phyloP scores from a whole-genome alignment of 2,113 vertebrate species.

The Pluvialis apricaria region DNA sequence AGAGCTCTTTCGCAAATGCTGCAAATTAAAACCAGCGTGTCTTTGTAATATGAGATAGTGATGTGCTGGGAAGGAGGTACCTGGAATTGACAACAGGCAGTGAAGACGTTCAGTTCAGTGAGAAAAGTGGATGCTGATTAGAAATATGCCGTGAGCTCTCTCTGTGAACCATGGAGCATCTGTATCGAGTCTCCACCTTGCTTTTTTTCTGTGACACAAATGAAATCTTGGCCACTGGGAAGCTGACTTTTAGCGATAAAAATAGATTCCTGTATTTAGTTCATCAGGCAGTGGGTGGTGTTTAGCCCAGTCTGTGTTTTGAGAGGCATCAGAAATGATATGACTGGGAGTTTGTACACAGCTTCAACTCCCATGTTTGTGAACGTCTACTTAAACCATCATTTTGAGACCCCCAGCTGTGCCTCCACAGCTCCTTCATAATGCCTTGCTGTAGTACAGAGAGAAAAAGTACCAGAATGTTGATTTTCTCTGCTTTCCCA shows the following conservation, averaged over 20 bases:
- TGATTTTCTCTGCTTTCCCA: background rate
- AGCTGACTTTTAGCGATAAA: background rate
- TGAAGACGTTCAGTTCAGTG: background rate
- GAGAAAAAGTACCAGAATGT: background rate
- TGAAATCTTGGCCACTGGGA: background rate
- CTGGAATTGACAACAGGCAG: background rate
- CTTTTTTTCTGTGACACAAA: background rate
- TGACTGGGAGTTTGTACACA: background rate
- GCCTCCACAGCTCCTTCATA: background rate
- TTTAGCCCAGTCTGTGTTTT: background rate
- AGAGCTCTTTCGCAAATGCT: background rate
- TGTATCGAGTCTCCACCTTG: background rate
- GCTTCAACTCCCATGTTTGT: background rate
- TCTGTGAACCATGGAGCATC: background rate
- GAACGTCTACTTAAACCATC: background rate
- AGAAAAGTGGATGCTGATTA: background rate
- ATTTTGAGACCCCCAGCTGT: background rate
- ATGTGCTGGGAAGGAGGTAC: background rate
- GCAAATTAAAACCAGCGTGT: background rate
- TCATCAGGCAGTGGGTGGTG: background rate
- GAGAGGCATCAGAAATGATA: background rate
- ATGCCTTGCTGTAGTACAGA: background rate
- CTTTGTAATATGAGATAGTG: background rate
- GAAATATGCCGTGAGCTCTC: background rate
- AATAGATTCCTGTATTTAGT: background rate